phyloP scores from a whole-genome alignment of 2,888 invertebrate genomes.

The Lycophotia porphyrea region DNA sequence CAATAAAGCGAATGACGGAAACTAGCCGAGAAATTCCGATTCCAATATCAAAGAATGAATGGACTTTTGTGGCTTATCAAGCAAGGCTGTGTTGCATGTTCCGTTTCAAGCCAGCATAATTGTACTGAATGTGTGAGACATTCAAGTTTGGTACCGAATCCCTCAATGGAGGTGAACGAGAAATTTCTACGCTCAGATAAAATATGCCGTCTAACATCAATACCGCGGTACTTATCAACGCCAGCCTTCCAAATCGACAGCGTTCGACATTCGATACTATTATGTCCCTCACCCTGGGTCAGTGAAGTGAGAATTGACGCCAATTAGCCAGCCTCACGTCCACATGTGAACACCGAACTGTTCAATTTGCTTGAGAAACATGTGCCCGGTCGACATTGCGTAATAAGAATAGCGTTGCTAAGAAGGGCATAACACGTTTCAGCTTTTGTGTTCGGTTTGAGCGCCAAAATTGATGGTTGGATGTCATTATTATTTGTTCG shows the following conservation, averaged over 20 bases:
- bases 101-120: background rate
- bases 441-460: slow-evolving; percentile 30
- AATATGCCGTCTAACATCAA: slow-evolving; percentile 8
- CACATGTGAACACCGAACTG: slow-evolving; percentile 64
- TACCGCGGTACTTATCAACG: slow-evolving; percentile 45
- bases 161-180: background rate
- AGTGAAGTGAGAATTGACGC: slow-evolving; percentile 75
- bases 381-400: slow-evolving; percentile 42
- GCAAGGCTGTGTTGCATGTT: slow-evolving; percentile 16
- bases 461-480: slow-evolving; percentile 25
- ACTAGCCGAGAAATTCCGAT: slow-evolving; percentile 8
- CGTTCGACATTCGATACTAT: slow-evolving; percentile 62
- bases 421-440: slow-evolving; percentile 52
- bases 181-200: slow-evolving; percentile 13
- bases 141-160: slow-evolving; percentile 1
- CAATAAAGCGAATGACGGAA: slow-evolving; percentile 6
- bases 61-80: slow-evolving; percentile 5
- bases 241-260: slow-evolving; percentile 51
- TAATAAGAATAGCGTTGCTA: slow-evolving; percentile 46
- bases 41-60: slow-evolving; percentile 28
- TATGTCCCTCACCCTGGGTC: slow-evolving; percentile 66
- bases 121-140: slow-evolving; percentile 3
- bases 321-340: slow-evolving; percentile 70
- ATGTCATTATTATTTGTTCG: slow-evolving; percentile 37
- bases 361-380: slow-evolving; percentile 59